These are phyloP conservation scores for Pyrrhia umbra DNA, from an alignment of 2,888 invertebrate species.

Conservation along the genomic window DNA sequence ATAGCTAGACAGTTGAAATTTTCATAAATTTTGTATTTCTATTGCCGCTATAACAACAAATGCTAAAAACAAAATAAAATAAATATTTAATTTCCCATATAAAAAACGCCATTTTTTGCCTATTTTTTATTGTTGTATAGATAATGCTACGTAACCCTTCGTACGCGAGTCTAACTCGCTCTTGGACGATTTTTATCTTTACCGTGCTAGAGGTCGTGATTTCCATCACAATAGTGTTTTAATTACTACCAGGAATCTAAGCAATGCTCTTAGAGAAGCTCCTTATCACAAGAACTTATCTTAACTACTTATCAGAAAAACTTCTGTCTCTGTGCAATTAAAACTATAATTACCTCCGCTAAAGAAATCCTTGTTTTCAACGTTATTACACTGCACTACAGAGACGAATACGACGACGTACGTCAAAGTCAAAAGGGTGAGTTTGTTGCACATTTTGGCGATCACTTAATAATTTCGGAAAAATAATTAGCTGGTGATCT, in stretches of 20 bases:
- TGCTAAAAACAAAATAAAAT: too few relatives aligned
- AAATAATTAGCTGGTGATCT: constrained; percentile 68
- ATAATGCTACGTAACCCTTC: too few relatives aligned
- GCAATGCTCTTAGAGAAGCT: background rate
- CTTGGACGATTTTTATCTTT: background rate
- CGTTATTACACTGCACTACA: constrained; percentile 78
- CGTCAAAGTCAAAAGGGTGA: constrained; percentile 77
- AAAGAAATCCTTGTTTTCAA: constrained; percentile 72
- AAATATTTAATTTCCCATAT: too few relatives aligned
- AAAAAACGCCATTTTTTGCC: too few relatives aligned
- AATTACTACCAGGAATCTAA: background rate
- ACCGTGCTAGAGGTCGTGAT: background rate
- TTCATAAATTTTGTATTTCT: too few relatives aligned
- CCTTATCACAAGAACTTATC: background rate
- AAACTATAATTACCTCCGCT: constrained; percentile 73
- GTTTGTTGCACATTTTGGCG: constrained; percentile 81
- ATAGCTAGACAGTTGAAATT: too few relatives aligned
- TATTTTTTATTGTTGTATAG: too few relatives aligned
- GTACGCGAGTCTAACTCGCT: too few relatives aligned
- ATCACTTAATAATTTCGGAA: constrained; percentile 53
- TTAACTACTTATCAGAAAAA: too few relatives aligned
- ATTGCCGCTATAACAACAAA: too few relatives aligned
- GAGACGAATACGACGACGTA: constrained; percentile 80
- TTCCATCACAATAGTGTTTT: background rate
- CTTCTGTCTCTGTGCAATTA: background rate